These are phyloP conservation scores for Excalfactoria chinensis DNA, from an alignment of 2,113 vertebrate genomes.

Conservation along the genomic window DNA sequence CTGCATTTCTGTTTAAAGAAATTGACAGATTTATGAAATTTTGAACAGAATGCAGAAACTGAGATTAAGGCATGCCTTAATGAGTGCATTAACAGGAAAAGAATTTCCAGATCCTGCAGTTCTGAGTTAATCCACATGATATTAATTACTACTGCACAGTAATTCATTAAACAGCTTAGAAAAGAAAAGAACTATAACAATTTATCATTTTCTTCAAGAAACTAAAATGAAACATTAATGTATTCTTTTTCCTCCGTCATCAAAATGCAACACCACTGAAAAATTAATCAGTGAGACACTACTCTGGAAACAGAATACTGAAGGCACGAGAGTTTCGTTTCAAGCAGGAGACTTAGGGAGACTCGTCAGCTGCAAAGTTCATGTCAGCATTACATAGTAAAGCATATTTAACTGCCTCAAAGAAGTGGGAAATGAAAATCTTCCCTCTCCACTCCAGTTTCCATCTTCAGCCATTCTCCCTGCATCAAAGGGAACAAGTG, in stretches of 20 bases:
- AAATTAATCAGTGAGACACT: neutral
- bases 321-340: conserved; percentile 14
- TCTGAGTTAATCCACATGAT: neutral
- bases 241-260: neutral
- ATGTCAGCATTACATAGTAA: conserved; percentile 31
- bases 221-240: neutral
- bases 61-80: neutral
- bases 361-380: neutral
- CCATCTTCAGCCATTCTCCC: conserved; percentile 70
- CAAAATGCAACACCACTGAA: neutral
- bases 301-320: neutral
- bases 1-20: neutral
- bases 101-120: neutral
- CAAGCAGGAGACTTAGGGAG: neutral
- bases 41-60: neutral
- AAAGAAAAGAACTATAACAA: neutral
- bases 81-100: neutral
- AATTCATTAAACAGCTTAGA: neutral
- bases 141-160: neutral
- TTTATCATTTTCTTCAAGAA: neutral
- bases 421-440: conserved; percentile 71
- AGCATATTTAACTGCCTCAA: conserved; percentile 55
- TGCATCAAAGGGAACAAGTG: conserved; percentile 81
- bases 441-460: conserved; percentile 69
- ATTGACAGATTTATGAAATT: neutral